Conservation (phyloP, 1,140 invertebrate species). For the Brachionus asplanchnoidis region DNA sequence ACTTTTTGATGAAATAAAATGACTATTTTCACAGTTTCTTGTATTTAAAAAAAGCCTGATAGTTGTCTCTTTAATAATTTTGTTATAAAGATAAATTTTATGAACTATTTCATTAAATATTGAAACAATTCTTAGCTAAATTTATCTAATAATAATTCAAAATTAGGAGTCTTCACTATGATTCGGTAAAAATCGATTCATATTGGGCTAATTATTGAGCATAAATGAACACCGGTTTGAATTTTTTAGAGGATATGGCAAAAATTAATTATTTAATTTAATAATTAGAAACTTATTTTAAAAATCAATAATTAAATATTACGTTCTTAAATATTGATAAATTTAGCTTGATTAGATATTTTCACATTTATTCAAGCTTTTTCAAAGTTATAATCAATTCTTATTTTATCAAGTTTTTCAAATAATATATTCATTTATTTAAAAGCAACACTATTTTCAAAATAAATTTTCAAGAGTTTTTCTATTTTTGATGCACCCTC, state of each 20-base stretch:
- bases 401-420: not conserved
- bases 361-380: not conserved
- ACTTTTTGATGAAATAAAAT: too few species aligned
- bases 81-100: too few species aligned
- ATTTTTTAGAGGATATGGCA: not conserved
- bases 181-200: not conserved
- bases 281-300: not conserved
- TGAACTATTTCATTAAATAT: too few species aligned
- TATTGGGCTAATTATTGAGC: not conserved
- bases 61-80: too few species aligned
- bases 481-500: not conserved
- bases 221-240: not conserved
- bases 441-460: not conserved
- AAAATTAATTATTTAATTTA: not conserved
- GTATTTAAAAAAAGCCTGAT: too few species aligned
- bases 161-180: too few species aligned
- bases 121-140: too few species aligned
- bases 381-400: not conserved
- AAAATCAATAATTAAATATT: not conserved
- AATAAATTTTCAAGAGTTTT: not conserved
- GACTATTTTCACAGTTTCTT: too few species aligned
- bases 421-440: not conserved
- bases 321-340: not conserved
- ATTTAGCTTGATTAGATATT: not conserved
- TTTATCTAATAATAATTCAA: too few species aligned